A percentile compares a stretch with the other conserved stretches of the same genome.
Evolutionary conservation across 2,888 invertebrate species (phyloP).

Genomic region (Chymomyza amoena): DNA sequence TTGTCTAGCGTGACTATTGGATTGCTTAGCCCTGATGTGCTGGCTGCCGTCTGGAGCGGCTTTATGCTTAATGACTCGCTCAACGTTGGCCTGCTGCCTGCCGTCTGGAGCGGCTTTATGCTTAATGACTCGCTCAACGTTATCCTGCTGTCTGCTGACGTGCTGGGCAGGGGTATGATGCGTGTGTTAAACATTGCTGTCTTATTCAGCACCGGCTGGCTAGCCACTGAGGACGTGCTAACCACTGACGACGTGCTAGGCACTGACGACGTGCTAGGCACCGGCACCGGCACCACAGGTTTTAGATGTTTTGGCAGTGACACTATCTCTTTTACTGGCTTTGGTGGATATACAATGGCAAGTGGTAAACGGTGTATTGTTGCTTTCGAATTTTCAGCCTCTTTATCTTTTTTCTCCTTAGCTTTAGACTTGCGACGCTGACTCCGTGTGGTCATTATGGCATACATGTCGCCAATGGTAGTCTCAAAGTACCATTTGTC

Average conservation of each 20-base stretch:
- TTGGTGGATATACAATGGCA: slow-evolving; percentile 47
- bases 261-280: background rate
- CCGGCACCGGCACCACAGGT: background rate
- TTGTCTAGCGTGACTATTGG: too few species aligned
- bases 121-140: too few species aligned
- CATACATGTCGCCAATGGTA: slow-evolving; percentile 51
- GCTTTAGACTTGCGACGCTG: background rate
- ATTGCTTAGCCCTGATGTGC: too few species aligned
- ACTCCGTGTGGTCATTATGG: background rate
- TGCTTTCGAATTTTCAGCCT: background rate
- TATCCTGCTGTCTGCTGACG: too few species aligned
- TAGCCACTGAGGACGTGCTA: too few species aligned
- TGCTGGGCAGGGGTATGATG: too few species aligned
- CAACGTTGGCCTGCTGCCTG: background rate
- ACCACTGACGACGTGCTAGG: background rate
- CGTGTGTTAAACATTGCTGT: too few species aligned
- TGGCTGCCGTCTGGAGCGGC: too few species aligned
- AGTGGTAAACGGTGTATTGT: slow-evolving; percentile 22
- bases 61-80: too few species aligned
- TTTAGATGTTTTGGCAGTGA: background rate
- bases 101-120: background rate
- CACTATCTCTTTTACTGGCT: too few species aligned
- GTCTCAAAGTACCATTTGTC: slow-evolving; percentile 76
- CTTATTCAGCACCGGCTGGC: background rate
- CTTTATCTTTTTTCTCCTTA: background rate